Percentiles rank a stretch among this genome's conserved stretches.
phyloP scores from a whole-genome alignment of 1,140 invertebrate species.

The Drosophila erecta region DNA sequence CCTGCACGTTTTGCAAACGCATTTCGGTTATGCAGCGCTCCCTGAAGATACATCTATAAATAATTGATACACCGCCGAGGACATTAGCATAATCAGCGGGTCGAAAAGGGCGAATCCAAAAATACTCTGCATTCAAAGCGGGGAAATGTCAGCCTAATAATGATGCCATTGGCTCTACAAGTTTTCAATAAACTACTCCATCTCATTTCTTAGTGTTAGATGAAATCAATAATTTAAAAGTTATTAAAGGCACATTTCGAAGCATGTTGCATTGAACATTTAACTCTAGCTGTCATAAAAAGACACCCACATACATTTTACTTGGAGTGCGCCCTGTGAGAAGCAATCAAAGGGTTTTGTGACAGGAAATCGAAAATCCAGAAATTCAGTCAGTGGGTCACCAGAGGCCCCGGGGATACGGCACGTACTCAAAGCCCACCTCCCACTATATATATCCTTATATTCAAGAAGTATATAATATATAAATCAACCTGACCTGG shows the following conservation, averaged over 20 bases:
- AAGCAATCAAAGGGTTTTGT: slow-evolving; percentile 5
- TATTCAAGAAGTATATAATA: neutral
- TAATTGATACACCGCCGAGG: slow-evolving; percentile 13
- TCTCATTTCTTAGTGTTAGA: neutral
- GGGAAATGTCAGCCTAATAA: neutral
- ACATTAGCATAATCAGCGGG: slow-evolving; percentile 32
- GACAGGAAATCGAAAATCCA: slow-evolving; percentile 10
- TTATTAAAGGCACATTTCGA: no score
- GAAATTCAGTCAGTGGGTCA: slow-evolving; percentile 38
- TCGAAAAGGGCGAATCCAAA: slow-evolving; percentile 18
- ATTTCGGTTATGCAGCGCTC: slow-evolving; percentile 38
- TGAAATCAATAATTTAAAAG: neutral
- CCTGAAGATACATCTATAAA: slow-evolving; percentile 25
- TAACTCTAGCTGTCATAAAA: neutral
- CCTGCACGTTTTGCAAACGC: slow-evolving; percentile 41
- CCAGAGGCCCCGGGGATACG: slow-evolving; percentile 5
- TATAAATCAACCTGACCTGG: neutral
- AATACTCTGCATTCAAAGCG: slow-evolving; percentile 2
- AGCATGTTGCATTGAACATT: neutral
- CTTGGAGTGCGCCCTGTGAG: neutral
- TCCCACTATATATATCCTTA: no score
- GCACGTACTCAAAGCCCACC: slow-evolving; percentile 26
- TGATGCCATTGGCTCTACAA: neutral
- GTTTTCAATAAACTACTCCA: neutral
- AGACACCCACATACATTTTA: neutral